These are phyloP conservation scores for Stichopus horrens DNA, from an alignment of 53 echinoderm and acorn worm genomes.

Conservation along the genomic window DNA sequence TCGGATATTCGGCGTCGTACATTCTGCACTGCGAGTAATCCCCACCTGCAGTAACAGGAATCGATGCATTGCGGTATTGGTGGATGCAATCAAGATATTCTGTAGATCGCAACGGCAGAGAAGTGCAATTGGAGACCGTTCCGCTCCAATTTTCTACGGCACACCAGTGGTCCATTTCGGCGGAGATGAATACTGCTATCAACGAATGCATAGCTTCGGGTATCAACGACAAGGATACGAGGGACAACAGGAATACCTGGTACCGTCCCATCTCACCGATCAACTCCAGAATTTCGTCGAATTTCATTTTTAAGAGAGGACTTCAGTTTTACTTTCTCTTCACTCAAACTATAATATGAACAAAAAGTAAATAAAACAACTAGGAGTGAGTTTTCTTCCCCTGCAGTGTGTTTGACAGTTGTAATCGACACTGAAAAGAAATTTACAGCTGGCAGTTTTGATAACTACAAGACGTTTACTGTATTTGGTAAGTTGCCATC, in stretches of 20 bases:
- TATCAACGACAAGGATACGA: neutral
- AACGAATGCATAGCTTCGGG: conserved; percentile 38
- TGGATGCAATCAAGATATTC: conserved; percentile 26
- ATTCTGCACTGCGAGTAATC: conserved; percentile 12
- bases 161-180: conserved; percentile 41
- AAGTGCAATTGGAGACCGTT: conserved; percentile 5
- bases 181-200: conserved; percentile 21
- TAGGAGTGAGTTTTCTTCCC: no score
- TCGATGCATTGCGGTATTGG: conserved; percentile 25
- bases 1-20: conserved; percentile 32
- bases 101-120: neutral
- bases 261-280: conserved; percentile 40
- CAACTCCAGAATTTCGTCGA: conserved; percentile 20
- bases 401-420: no score
- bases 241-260: neutral
- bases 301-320: conserved; percentile 20
- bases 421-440: no score
- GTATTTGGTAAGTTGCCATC: no score
- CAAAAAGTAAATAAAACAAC: neutral
- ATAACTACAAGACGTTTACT: no score
- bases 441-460: no score
- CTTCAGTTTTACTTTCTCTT: neutral
- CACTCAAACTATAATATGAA: neutral
- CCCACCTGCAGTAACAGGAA: conserved; percentile 12
- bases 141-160: conserved; percentile 16